These are phyloP conservation scores for Meloe dianella DNA, from an alignment of 2,888 invertebrate genomes.

Conservation along the genomic window DNA sequence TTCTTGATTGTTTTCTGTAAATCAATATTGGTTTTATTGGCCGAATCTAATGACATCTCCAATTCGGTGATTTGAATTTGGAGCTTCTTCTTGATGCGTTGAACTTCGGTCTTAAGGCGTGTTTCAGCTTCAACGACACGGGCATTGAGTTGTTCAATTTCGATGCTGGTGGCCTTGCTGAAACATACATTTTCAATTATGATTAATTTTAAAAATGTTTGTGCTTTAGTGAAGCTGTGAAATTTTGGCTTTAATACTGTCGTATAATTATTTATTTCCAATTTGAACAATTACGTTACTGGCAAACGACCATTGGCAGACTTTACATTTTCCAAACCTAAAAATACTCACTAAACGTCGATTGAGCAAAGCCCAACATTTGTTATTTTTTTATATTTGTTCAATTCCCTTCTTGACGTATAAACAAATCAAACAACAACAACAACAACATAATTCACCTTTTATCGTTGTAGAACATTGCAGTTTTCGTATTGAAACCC, in stretches of 20 bases:
- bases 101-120: conserved; percentile 92
- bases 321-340: background rate
- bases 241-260: conserved; percentile 14
- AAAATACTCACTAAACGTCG: conserved; percentile 13
- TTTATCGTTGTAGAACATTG: conserved; percentile 67
- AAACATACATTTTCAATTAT: conserved; percentile 38
- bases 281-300: conserved; percentile 10
- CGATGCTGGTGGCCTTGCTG: conserved; percentile 97
- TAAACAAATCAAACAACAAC: conserved; percentile 2
- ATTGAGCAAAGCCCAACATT: background rate
- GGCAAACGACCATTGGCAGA: conserved; percentile 4
- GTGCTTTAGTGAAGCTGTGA: background rate
- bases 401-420: background rate
- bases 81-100: conserved; percentile 98
- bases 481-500: conserved; percentile 68
- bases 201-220: background rate
- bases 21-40: conserved; percentile 98
- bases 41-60: conserved; percentile 94
- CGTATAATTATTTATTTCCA: background rate
- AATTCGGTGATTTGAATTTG: conserved; percentile 97
- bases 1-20: conserved; percentile 98
- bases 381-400: conserved; percentile 9
- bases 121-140: conserved; percentile 97
- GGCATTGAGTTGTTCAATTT: conserved; percentile 94
- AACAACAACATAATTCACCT: conserved; percentile 62